Evolutionary conservation across 2,888 invertebrate species (phyloP), one percentile per base, ranked within the genome.

Genomic region (Amiota communis): DNA sequence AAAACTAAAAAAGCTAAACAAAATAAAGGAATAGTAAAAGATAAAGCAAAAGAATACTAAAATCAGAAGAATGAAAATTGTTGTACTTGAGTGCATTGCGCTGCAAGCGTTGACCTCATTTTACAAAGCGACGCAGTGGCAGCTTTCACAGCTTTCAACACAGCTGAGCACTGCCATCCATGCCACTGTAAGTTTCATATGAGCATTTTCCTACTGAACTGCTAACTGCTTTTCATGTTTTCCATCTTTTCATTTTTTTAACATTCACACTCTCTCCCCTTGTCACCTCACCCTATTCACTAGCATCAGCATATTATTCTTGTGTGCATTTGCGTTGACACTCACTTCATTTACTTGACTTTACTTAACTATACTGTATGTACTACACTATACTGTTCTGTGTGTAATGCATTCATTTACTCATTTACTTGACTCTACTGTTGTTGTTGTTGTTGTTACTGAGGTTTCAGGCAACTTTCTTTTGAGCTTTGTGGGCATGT

Each of bases 41-140:
- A 53, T 15, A 13, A 36, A 36, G 36, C 36, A 36, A 6, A 36
- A 6, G 6, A 36, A 36, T 4, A 6, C 36, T 2, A 36, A 36
- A 36, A 36, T 36, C 36, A 36, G 36, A 36, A 36, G 9, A 53
- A n/a, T 53, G 53, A 53, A 53, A 53, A 53, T 15, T 13, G 53
- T 53, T 13, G 15, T 15, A 15, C 15, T 53, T 53, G 53, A 53
- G 15, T 53, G 53, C 13, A 17, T 10, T 59, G 59, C 36, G 36
- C 59, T 20, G 20, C 59, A 59, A 59, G 59, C 59, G 20, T 11
- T 59, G 59, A n/a, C 59, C 59, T 59, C 59, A 15, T 59, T 59
- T 59, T 36, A 36, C 36, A 36, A 36, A 36, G 36, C 36, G 36
- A 36, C 36, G 36, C 36, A 36, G 4, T 36, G 36, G 6, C 36